Evolutionary conservation across 2,888 invertebrate genomes (phyloP).

Genomic region (Caenorhabditis panamensis): DNA sequence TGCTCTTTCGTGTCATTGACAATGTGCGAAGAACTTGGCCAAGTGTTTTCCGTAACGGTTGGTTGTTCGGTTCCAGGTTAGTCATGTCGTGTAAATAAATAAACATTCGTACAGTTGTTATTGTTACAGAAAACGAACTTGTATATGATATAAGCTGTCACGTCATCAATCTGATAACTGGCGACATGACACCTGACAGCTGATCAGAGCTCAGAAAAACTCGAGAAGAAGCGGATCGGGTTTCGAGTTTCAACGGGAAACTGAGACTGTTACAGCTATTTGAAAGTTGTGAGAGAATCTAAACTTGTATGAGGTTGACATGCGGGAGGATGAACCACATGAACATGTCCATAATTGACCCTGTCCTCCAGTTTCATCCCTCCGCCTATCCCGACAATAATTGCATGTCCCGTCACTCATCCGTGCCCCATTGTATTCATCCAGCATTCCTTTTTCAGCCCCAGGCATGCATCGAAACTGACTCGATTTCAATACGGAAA

Average conservation of each 20-base stretch:
- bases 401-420: not conserved
- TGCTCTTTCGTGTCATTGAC: not conserved
- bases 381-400: not conserved
- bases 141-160: not conserved
- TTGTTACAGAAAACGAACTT: no score
- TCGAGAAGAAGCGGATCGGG: not conserved
- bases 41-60: no score
- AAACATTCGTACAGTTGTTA: conserved; percentile 24
- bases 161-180: not conserved
- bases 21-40: not conserved
- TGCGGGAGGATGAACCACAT: not conserved
- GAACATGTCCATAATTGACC: not conserved
- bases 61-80: no score
- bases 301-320: not conserved
- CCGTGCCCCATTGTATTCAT: conserved; percentile 13
- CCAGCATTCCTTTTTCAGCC: not conserved
- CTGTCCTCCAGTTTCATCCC: not conserved
- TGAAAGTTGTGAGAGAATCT: no score
- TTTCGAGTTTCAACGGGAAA: not conserved
- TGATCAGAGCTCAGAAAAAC: conserved; percentile 26
- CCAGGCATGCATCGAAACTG: not conserved
- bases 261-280: no score
- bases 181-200: conserved; percentile 36
- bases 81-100: not conserved
- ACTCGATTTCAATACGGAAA: conserved; percentile 4